Evolutionary conservation across 2,888 invertebrate species (phyloP), one percentile per base, ranked within the genome.

Genomic region (Drosophila atroscutellata): DNA sequence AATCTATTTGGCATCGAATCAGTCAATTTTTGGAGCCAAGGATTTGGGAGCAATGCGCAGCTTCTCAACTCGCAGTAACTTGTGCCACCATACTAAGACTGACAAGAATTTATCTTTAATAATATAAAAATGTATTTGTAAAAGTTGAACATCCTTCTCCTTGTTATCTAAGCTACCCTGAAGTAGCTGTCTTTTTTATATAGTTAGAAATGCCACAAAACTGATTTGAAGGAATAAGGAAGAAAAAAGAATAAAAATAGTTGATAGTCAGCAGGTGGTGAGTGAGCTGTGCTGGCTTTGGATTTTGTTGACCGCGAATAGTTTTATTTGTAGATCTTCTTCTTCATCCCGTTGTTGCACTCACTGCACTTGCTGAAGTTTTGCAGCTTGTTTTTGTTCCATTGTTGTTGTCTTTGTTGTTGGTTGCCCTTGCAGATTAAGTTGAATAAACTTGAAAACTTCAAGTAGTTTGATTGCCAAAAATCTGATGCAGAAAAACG

Each of bases 371-470:
- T 72, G 68, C 66, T 50, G 56, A 45, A 18, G 39, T 28, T 50
- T 32, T 32, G 71, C 64, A 59, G 26, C 37, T 62, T 59, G n/a
- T 26, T 73, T 45, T 59, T 58, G 50, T 45, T 72, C 13, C 15
- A 8, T 26, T 39, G 20, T 20, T 47, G 24, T 49, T 54, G 24
- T 50, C 51, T 1, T 36, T 65, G 2, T 55, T n/a, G 9, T 18
- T 57, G 15, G 47, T n/a, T 65, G 67, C 42, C 39, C 39, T 42
- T 58, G 57, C 36, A 20, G 36, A 49, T 9, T 57, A 57, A 77
- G 77, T 73, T 77, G 69, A 77, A 77, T 47, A 69, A 73, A 66
- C 65, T 72, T 30, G 34, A 59, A 47, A 24, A 20, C 34, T 42
- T 9, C 7, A 18, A 58, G 45, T 36, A 32, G 13, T 13, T 36